Conservation (phyloP, 2,888 invertebrate genomes). For the Aporophyla lueneburgensis region DNA sequence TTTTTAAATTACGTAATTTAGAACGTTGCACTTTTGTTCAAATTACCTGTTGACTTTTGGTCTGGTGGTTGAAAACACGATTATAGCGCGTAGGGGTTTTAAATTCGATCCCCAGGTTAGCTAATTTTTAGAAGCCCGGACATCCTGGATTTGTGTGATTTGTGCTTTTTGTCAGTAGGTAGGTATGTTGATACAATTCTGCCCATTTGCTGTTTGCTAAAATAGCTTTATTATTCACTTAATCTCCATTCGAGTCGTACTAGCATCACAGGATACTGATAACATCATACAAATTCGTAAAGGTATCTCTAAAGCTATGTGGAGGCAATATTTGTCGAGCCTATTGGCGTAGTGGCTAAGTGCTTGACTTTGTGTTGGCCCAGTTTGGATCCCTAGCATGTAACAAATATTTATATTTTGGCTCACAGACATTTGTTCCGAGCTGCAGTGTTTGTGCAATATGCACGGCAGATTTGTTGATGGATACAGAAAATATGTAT, state of each 20-base stretch:
- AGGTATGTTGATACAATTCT: neutral
- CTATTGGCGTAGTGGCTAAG: constrained; percentile 32
- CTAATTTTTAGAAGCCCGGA: neutral
- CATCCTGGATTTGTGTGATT: neutral
- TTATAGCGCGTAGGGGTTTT: neutral
- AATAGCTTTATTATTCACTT: neutral
- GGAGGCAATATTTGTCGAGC: constrained; percentile 20
- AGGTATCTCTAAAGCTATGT: constrained; percentile 31
- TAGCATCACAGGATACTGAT: neutral
- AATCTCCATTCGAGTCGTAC: neutral
- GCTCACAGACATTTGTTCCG: neutral
- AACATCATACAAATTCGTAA: constrained; percentile 2
- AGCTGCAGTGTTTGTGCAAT: neutral
- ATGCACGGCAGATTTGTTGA: neutral
- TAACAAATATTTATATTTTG: constrained; percentile 36
- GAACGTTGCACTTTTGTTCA: neutral
- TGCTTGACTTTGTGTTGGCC: constrained; percentile 36
- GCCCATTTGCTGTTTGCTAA: neutral
- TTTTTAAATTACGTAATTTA: constrained; percentile 33
- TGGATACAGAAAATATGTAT: no score
- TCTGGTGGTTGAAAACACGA: neutral
- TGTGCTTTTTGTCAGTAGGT: no score
- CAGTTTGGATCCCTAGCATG: constrained; percentile 7
- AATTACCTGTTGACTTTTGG: neutral
- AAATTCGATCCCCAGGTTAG: no score